A percentile compares a stretch with the other conserved stretches of the same genome.
Conservation (phyloP, 2,113 vertebrate species). For the Pseudopodoces humilis region DNA sequence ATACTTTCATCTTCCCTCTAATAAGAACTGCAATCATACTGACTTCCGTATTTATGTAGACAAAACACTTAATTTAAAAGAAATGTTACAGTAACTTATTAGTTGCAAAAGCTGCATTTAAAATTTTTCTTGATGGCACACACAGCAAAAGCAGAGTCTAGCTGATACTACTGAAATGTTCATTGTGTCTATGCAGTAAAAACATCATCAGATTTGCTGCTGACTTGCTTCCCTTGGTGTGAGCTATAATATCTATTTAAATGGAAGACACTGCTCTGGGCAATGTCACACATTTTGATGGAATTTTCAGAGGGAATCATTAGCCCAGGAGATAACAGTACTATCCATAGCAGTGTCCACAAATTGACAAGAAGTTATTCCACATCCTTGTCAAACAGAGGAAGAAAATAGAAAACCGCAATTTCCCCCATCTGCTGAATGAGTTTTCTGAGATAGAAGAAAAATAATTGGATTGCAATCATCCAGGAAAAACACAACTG, state of each 20-base stretch:
- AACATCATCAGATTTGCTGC: background rate
- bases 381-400: background rate
- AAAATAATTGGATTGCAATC: constrained; percentile 48
- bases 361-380: constrained; percentile 33
- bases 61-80: background rate
- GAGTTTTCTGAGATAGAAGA: constrained; percentile 19
- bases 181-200: background rate
- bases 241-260: constrained; percentile 10
- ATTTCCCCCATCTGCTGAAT: constrained; percentile 21
- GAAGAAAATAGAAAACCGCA: constrained; percentile 1
- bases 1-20: background rate
- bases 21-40: background rate
- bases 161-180: background rate
- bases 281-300: constrained; percentile 33
- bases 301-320: constrained; percentile 41
- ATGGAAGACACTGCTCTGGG: constrained; percentile 16
- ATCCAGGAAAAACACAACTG: constrained; percentile 11
- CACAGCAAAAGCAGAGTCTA: background rate
- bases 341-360: background rate
- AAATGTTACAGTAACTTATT: background rate
- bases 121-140: background rate
- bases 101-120: background rate
- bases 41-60: background rate
- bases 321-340: background rate
- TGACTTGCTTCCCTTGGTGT: constrained; percentile 4